Conservation (phyloP, 1,140 invertebrate genomes). For the Nylanderia fulva region DNA sequence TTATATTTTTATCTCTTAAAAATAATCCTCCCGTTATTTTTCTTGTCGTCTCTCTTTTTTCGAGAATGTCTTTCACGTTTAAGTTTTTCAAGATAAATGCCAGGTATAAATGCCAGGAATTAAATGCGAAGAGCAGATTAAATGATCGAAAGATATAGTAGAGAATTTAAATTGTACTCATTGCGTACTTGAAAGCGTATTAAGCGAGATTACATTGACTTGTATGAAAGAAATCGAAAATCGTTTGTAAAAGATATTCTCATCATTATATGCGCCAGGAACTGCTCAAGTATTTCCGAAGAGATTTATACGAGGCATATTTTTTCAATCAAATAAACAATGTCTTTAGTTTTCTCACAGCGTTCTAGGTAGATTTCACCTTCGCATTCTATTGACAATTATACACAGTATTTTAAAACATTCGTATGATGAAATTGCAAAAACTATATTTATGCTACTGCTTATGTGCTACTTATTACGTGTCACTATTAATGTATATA, state of each 20-base stretch:
- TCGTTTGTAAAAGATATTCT: conserved; percentile 32
- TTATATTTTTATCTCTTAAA: background rate
- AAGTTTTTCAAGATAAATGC: conserved; percentile 3
- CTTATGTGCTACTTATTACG: background rate
- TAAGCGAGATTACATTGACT: background rate
- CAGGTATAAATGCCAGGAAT: background rate
- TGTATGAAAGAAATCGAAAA: conserved; percentile 6
- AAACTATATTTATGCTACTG: background rate
- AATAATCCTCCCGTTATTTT: background rate
- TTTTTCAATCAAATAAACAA: conserved; percentile 49
- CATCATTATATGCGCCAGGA: conserved; percentile 48
- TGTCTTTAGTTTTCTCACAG: conserved; percentile 27
- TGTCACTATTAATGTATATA: background rate
- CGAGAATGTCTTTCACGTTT: background rate
- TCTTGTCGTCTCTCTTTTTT: background rate
- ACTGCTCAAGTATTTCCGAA: conserved; percentile 63
- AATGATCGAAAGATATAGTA: background rate
- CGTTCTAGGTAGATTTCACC: conserved; percentile 4
- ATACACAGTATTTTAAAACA: background rate
- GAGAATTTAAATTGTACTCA: background rate
- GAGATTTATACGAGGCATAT: conserved; percentile 54
- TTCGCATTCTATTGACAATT: conserved; percentile 25
- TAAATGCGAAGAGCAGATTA: conserved; percentile 1
- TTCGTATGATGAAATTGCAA: background rate
- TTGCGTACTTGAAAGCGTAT: background rate